Percentiles rank a stretch among this genome's conserved stretches.
Conservation (phyloP, 2,797 vertebrate species). For the Sitta carolinensis region DNA sequence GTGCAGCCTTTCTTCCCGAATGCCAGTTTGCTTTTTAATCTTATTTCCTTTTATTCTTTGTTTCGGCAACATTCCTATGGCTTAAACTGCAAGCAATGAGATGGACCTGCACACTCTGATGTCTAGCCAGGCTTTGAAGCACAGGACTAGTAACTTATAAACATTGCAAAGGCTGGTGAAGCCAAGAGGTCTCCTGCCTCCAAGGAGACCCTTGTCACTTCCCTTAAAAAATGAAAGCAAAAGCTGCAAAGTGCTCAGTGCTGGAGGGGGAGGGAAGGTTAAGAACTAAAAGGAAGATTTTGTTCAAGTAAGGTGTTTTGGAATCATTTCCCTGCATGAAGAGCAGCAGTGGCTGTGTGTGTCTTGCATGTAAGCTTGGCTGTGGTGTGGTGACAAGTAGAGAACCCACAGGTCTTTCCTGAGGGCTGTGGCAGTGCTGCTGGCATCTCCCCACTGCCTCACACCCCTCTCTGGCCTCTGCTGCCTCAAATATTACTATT, state of each 20-base stretch:
- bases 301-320: not conserved
- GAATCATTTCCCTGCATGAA: not conserved
- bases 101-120: not conserved
- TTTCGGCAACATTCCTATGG: not conserved
- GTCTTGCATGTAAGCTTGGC: not conserved
- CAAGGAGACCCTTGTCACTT: not conserved
- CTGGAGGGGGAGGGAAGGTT: not conserved
- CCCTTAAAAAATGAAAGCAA: constrained; percentile 3
- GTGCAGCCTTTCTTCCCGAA: not conserved
- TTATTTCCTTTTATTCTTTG: not conserved
- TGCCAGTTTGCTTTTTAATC: not conserved
- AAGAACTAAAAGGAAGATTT: not conserved
- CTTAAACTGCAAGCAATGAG: not conserved
- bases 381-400: not conserved
- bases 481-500: not conserved
- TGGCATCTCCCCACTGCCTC: fast-evolving
- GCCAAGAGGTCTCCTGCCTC: not conserved
- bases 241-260: not conserved
- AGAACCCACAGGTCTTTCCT: not conserved
- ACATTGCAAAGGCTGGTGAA: not conserved
- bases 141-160: not conserved
- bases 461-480: not conserved
- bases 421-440: not conserved
- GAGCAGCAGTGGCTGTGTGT: not conserved
- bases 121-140: not conserved